Evolutionary conservation across 2,113 vertebrate species (phyloP), one percentile per base, ranked within the genome.

Genomic region (Paradisaea rubra): DNA sequence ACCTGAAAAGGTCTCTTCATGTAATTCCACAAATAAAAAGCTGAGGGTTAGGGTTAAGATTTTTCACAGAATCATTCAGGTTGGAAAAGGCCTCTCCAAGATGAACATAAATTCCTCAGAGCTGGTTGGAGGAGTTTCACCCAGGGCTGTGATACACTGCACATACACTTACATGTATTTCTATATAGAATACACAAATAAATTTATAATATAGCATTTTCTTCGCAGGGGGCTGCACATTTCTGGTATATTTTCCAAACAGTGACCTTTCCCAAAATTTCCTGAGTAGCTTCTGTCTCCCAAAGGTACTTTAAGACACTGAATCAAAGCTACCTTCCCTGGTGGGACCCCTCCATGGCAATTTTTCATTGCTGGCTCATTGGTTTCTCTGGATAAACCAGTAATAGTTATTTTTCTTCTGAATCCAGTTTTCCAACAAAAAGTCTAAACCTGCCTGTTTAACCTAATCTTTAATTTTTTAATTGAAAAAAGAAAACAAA

Each of bases 371-470:
- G 97, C 93, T 95, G 93, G 71, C 81, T 97, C 85, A 91, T 93
- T 94, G 88, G 30, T 35, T 96, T 97, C 95, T 95, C 94, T 97
- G 93, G 93, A 93, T 95, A 93, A 95, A 96, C 86, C 79, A 95
- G 89, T 88, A 95, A 86, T 65, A 96, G 77, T 83, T 97, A 96
- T 94, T 93, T 95, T 89, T 89, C 82, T 96, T 96, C 81, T 94
- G 81, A 81, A 95, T 93, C 91, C 74, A 37, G 8, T 73, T 96
- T 97, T 94, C 57, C 35, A 74, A 33, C 11, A 54, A 74, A 69
- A 81, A 79, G 15, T 25, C 60, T 80, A 39, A 87, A 79, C 39
- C 47, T 94, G 73, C 57, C 89, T 94, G 74, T 92, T 94, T 93
- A 73, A 49, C 72, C 86, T 92, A 89, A 96, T 94, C 65, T 30